Base-by-base conservation (phyloP, 2,113 vertebrate genomes). In the Pterocles gutturalis region DNA sequence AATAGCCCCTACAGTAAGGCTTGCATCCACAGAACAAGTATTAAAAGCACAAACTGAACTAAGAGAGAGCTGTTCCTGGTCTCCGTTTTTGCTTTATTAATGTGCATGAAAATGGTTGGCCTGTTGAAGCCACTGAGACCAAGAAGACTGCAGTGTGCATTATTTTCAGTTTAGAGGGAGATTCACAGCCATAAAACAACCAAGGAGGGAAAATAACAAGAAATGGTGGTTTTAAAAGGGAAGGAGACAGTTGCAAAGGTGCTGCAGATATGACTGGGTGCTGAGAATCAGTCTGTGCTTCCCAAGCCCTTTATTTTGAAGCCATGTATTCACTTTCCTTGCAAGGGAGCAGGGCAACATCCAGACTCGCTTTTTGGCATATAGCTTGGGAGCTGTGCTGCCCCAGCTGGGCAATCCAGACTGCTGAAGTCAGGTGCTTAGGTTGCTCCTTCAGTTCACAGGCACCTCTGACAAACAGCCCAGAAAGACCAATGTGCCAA, bases 351-450 rank as follows among this genome's bases (percentile, higher is more conserved):
- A 24, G 38, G 25, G 72, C 0, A 2, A 91, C 80, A 87, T 38
- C 69, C 76, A 78, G 89, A 46, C 61, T 41, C 1, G 1, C 3
- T 66, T 93, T 87, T 57, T 78, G 93, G 88, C 72, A 31, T 67
- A 54, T 18, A 60, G 38, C 34, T 91, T 0, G 0, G 83, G 73
- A 91, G 43, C 46, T 89, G 54, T 43, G 17, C 77, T 64, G 25
- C 60, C 78, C 53, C 57, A 92, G 91, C 76, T 41, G 80, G 95
- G 55, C 77, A 48, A 82, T 78, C 65, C 87, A 78, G 69, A 58
- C 80, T 75, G 84, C 77, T 82, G 67, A 90, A 96, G 51, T 95
- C 94, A 96, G 89, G 94, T 96, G 89, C 87, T 87, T 33, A 75
- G 72, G 60, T 89, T 89, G 57, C 81, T 69, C 80, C 77, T 91